phyloP scores from a whole-genome alignment of 2,797 vertebrate species.

The Manis crassicaudata region DNA sequence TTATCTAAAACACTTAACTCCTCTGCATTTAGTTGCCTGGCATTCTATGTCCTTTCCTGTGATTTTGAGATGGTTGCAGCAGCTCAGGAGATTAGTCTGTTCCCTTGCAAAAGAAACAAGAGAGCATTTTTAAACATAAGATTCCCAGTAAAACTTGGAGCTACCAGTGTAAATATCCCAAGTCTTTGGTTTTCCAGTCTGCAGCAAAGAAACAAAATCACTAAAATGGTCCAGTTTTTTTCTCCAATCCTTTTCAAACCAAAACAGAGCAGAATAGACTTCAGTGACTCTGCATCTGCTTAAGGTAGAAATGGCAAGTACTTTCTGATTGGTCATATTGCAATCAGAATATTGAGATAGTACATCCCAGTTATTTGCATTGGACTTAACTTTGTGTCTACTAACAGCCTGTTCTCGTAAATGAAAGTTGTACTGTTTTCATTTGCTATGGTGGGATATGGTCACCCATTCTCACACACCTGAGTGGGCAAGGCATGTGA shows the following conservation, averaged over 20 bases:
- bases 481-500: not conserved
- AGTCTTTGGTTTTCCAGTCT: not conserved
- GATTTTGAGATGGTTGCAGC: not conserved
- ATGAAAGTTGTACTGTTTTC: not conserved
- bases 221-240: not conserved
- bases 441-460: not conserved
- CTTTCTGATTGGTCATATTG: not conserved
- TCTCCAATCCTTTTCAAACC: not conserved
- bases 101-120: not conserved
- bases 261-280: not conserved
- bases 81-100: not conserved
- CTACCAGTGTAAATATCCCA: not conserved
- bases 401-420: not conserved
- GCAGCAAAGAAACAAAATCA: constrained; percentile 16
- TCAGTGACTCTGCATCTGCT: not conserved
- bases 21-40: not conserved
- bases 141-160: not conserved
- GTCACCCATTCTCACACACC: not conserved
- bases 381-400: not conserved
- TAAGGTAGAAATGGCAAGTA: not conserved
- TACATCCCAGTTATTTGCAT: not conserved
- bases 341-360: not conserved
- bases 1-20: not conserved
- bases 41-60: not conserved
- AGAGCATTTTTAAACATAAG: not conserved